Conservation (phyloP, 2,888 invertebrate species). For the Atherix ibis region DNA sequence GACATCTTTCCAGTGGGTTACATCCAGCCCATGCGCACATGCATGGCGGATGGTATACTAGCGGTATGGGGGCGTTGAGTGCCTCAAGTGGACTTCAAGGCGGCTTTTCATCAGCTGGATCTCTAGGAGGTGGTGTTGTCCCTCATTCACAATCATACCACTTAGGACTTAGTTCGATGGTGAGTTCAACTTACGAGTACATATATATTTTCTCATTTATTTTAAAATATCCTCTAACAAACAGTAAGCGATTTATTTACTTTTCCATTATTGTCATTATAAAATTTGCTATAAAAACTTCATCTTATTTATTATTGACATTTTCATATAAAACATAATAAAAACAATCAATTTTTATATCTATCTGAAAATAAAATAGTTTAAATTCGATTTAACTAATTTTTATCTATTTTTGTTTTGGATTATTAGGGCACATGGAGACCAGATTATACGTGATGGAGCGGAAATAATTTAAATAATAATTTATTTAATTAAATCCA, state of each 20-base stretch:
- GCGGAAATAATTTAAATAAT: slow-evolving; percentile 32
- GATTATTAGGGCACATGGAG: slow-evolving; percentile 78
- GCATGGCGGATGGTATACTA: slow-evolving; percentile 48
- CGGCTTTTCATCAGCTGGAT: slow-evolving; percentile 42
- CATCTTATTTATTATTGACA: no score
- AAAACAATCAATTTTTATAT: no score
- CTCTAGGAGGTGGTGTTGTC: slow-evolving; percentile 44
- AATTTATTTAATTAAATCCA: slow-evolving; percentile 31
- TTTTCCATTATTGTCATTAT: no score
- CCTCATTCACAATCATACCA: slow-evolving; percentile 52
- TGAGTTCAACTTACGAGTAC: slow-evolving; percentile 27
- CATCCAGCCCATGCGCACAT: slow-evolving; percentile 43
- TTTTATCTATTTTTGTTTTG: slow-evolving; percentile 26
- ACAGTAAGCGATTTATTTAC: no score
- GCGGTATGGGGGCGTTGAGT: slow-evolving; percentile 39
- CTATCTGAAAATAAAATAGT: no score
- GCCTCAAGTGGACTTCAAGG: slow-evolving; percentile 44
- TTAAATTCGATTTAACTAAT: slow-evolving; percentile 3
- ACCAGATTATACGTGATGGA: slow-evolving; percentile 85
- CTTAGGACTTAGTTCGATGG: slow-evolving; percentile 51
- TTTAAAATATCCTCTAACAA: no score
- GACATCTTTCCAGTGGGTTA: slow-evolving; percentile 41
- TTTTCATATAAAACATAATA: no score
- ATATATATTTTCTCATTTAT: no score
- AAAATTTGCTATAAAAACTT: no score